Evolutionary conservation across 2,888 invertebrate genomes (phyloP), one percentile per base, ranked within the genome.

Genomic region (Drosophila borealis): DNA sequence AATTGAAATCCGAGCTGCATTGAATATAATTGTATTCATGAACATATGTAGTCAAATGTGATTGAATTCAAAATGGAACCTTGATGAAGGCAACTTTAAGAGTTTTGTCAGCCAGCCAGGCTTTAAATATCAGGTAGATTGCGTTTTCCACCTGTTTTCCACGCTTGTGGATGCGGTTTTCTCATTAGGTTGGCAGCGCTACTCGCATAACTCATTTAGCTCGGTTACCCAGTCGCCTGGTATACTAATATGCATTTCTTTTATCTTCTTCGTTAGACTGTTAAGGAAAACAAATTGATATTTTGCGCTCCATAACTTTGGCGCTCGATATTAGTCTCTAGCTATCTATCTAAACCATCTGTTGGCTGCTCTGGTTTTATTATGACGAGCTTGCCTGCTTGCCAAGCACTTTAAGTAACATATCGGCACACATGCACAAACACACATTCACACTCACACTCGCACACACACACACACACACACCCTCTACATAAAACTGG

Each of bases 291-390:
- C 13, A 33, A 44, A 62, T 33, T 36, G 34, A 44, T 46, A 36
- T 39, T 46, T 25, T 14, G n/a, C 10, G 34, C 21, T 21, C 21
- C 29, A 44, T 8, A 33, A 48, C 10, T 25, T 17, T 4, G 13
- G 41, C 54, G 14, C 39, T 14, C 21, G 25, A 33, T 46, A 29
- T 25, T 21, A 33, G 51, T 63, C 63, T 63, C 44, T 13, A 34
- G 45, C 37, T 53, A 70, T 75, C 76, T 75, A 75, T 64, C 29
- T 55, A 39, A 66, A 46, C 45, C 78, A 70, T 78, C 70, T 21
- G 34, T 25, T 53, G 37, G 50, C 39, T 60, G 41, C 48, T 46
- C 53, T 21, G 53, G 13, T 57, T 54, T 36, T 41, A 54, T 54
- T 33, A 21, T 50, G 41, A 51, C 51, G 64, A n/a, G 55, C 55